Percentiles rank a stretch among this genome's conserved stretches.
Evolutionary conservation across 2,888 invertebrate genomes (phyloP).

Genomic region (Conomelus anceps): DNA sequence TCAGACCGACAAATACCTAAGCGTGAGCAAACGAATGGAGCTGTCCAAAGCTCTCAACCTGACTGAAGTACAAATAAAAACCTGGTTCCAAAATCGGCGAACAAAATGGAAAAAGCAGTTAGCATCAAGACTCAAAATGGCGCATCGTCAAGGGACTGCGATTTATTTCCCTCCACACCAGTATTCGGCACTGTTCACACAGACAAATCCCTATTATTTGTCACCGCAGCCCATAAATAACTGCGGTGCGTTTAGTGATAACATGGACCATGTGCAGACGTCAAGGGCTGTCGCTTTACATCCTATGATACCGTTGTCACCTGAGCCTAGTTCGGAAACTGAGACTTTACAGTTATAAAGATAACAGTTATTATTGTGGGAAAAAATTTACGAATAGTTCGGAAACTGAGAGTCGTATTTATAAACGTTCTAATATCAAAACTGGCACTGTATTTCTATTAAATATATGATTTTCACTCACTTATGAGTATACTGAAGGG

Average conservation of each 20-base stretch:
- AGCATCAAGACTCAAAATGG: conserved; percentile 46
- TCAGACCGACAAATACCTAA: conserved; percentile 86
- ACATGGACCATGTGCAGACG: neutral
- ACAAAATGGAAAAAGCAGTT: conserved; percentile 98
- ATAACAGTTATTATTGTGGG: too few relatives aligned
- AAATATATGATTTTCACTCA: too few relatives aligned
- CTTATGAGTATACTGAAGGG: too few relatives aligned
- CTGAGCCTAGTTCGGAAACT: neutral
- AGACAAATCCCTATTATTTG: conserved; percentile 18
- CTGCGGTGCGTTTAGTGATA: neutral
- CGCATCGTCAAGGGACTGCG: conserved; percentile 26
- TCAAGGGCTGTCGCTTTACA: neutral
- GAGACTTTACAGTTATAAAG: neutral
- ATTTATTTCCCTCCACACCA: conserved; percentile 23
- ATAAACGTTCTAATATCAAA: too few relatives aligned
- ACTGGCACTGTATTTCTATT: too few relatives aligned
- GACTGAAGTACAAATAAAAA: conserved; percentile 94
- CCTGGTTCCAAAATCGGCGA: conserved; percentile 92
- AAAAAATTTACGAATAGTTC: neutral
- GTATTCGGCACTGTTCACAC: conserved; percentile 27
- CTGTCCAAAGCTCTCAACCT: conserved; percentile 79
- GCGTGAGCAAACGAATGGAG: conserved; percentile 91
- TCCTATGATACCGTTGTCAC: neutral
- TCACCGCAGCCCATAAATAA: neutral
- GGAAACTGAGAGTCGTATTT: neutral